A percentile compares a stretch with the other conserved stretches of the same genome.
phyloP scores from a whole-genome alignment of 1,140 invertebrate genomes.

The Nasonia vitripennis region DNA sequence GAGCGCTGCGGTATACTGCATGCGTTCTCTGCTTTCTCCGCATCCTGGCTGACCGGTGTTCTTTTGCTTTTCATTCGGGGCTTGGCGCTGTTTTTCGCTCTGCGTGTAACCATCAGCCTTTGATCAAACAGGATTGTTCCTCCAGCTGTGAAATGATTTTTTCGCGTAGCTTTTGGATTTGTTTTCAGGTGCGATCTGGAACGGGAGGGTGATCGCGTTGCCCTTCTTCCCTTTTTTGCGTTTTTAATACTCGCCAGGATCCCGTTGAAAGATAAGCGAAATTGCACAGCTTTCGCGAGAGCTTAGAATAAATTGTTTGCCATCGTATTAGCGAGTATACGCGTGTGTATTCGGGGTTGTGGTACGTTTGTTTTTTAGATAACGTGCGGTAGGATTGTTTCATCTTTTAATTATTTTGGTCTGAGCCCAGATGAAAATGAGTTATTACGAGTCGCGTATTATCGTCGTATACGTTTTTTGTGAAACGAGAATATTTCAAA shows the following conservation, averaged over 20 bases:
- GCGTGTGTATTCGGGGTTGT: too few species aligned
- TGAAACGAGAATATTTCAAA: too few species aligned
- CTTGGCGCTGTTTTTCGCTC: background rate
- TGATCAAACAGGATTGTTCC: background rate
- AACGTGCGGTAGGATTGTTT: too few species aligned
- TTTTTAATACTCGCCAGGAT: background rate
- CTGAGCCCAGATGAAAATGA: background rate
- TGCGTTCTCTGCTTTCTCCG: too few species aligned
- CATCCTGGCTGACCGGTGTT: background rate
- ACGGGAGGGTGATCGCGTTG: background rate
- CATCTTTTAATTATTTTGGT: too few species aligned
- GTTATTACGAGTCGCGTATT: background rate
- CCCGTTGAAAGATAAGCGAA: background rate
- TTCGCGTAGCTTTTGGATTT: background rate
- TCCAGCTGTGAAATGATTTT: background rate
- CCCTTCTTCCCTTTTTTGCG: background rate
- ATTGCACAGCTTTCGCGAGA: background rate
- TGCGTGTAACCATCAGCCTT: background rate
- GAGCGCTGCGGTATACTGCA: background rate
- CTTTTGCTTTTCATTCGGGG: background rate
- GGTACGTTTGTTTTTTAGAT: too few species aligned
- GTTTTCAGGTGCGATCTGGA: background rate
- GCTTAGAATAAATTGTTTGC: background rate
- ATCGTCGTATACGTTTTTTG: background rate
- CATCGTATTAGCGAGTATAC: background rate